A percentile compares a stretch with the other conserved stretches of the same genome.
phyloP scores from a whole-genome alignment of 2,113 vertebrate species.

The Thinocorus orbignyianus region DNA sequence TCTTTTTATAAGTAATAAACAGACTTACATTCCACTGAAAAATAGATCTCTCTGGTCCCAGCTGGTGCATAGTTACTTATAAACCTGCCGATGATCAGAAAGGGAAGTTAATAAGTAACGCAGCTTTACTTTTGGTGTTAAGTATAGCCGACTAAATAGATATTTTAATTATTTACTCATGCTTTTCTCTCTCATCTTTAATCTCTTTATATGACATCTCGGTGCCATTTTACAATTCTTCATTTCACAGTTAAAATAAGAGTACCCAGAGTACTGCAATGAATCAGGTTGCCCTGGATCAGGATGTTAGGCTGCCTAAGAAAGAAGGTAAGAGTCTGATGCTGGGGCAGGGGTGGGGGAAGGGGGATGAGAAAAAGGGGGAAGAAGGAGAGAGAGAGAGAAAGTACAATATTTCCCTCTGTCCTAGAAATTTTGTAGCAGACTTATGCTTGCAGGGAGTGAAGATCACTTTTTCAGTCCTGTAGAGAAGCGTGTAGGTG shows the following conservation, averaged over 20 bases:
- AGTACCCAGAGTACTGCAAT: background rate
- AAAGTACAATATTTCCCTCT: background rate
- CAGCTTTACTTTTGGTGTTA: background rate
- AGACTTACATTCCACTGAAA: background rate
- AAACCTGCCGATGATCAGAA: background rate
- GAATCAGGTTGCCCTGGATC: background rate
- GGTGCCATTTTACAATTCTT: background rate
- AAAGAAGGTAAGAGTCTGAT: background rate
- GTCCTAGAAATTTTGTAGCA: background rate
- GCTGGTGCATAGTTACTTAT: background rate
- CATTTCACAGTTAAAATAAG: background rate
- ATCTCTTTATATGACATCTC: background rate
- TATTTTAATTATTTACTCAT: background rate
- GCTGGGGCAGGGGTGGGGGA: background rate
- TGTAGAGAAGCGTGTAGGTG: background rate
- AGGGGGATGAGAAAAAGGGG: too few relatives aligned
- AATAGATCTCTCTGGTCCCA: background rate
- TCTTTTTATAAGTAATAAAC: background rate
- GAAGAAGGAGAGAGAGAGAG: background rate
- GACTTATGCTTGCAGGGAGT: background rate
- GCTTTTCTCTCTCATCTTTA: background rate
- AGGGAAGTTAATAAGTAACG: conserved; percentile 6
- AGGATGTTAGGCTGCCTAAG: background rate
- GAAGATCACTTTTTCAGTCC: background rate
- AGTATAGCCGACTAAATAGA: background rate